Conservation (phyloP, 2,797 vertebrate species). For the Ctenopoma multispine region DNA sequence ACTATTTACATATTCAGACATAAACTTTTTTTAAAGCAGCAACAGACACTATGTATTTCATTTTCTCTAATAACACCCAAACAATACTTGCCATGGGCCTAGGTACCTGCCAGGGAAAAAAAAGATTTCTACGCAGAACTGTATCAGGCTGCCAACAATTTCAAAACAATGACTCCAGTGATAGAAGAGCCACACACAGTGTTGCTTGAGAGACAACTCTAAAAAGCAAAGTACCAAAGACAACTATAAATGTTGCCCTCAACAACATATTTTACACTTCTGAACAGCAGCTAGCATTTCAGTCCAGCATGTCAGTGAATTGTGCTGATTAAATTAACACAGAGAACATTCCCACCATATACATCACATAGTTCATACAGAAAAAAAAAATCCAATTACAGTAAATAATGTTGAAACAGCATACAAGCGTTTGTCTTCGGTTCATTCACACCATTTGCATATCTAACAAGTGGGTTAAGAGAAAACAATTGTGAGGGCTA, state of each 20-base stretch:
- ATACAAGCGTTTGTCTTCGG: constrained; percentile 89
- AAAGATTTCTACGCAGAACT: constrained; percentile 89
- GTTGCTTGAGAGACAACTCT: constrained; percentile 91
- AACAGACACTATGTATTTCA: constrained; percentile 97
- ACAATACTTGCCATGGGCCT: constrained; percentile 93
- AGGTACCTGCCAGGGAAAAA: constrained; percentile 91
- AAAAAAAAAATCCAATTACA: constrained; percentile 87
- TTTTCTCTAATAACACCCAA: constrained; percentile 93
- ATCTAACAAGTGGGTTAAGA: constrained; percentile 89
- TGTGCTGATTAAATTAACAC: constrained; percentile 99
- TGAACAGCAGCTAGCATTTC: constrained; percentile 99
- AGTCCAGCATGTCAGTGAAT: constrained; percentile 99
- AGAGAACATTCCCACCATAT: constrained; percentile 98
- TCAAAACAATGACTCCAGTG: constrained; percentile 83
- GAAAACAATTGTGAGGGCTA: constrained; percentile 82
- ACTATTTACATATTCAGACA: constrained; percentile 99
- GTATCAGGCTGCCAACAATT: constrained; percentile 89
- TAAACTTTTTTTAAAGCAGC: constrained; percentile 99
- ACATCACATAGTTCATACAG: constrained; percentile 95
- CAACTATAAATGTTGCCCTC: constrained; percentile 88
- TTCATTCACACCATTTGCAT: constrained; percentile 88
- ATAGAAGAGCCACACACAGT: constrained; percentile 88
- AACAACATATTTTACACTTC: constrained; percentile 92
- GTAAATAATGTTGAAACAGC: constrained; percentile 95
- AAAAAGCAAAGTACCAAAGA: constrained; percentile 94